Base-by-base conservation (phyloP, 1,140 invertebrate genomes). In the Heliothis virescens region DNA sequence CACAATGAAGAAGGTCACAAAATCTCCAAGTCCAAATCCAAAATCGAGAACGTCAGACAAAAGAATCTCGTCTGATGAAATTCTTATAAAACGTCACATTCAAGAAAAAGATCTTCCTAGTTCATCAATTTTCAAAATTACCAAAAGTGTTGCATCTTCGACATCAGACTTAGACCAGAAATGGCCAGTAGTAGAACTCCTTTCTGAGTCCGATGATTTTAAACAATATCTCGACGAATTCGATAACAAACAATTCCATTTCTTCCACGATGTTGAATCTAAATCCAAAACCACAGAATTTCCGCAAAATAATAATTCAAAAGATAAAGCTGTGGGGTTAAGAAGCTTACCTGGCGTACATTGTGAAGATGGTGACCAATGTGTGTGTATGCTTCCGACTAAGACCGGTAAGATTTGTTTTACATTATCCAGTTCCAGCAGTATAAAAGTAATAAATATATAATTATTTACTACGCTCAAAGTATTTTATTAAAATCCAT, bases 41-140 rank as follows among this genome's bases (percentile, higher is more conserved):
- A 90, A 90, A 80, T 85, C 79, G 5, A 91, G 92, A 74, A 79
- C 90, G 11, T 92, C 92, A 65, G 91, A 92, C 63, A 92, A 90
- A 87, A 92, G 91, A 88, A 74, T 93, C 21, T 26, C 21, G 21
- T 90, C 88, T 3, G 89, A 92, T 69, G 91, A 92, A 84, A 90
- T 94, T 85, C 63, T 85, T 18, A 89, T 92, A 59, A 90, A 93
- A 76, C 85, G 89, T 82, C 82, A 87, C 73, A 83, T 90, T 57
- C 74, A 87, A 73, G 83, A 87, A 69, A 89, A 87, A 79, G 84
- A 90, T 69, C 73, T 74, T 59, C 18, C 81, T n/a, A 60, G 50
- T 11, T 65, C 85, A 53, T 59, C 84, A 74, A n/a, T 88, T 1
- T 73, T 81, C 59, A 82, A 85, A 69, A 76, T 77, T 9, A 83